phyloP scores from a whole-genome alignment of 2,113 vertebrate species.

The Ptilorrhoa leucosticta region DNA sequence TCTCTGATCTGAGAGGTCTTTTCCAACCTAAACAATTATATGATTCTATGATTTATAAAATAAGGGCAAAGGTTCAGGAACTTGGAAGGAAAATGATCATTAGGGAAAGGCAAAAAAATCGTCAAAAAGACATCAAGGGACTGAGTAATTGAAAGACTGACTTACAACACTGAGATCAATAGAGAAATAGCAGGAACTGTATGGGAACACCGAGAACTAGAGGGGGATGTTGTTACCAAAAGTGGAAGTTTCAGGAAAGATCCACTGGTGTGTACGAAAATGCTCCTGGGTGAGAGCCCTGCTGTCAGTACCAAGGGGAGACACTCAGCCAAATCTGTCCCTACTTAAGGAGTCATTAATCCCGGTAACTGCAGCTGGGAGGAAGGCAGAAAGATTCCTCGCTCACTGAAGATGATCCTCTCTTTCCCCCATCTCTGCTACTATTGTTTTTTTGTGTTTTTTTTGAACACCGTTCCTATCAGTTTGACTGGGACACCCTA shows the following conservation, averaged over 20 bases:
- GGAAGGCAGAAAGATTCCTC: background rate
- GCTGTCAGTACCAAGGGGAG: background rate
- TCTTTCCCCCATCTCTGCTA: background rate
- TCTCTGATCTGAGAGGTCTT: background rate
- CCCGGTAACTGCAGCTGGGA: background rate
- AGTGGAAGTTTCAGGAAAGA: background rate
- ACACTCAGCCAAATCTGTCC: background rate
- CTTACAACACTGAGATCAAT: constrained; percentile 35
- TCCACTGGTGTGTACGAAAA: background rate
- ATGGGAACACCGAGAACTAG: background rate
- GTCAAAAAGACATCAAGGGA: constrained; percentile 10
- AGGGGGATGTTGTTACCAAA: background rate
- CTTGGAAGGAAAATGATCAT: constrained; percentile 31
- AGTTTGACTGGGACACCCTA: constrained; percentile 7
- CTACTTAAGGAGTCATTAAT: background rate
- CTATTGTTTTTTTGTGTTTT: background rate
- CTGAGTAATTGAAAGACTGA: constrained; percentile 57
- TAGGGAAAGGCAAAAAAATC: background rate
- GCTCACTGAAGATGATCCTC: background rate
- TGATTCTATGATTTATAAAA: constrained; percentile 2
- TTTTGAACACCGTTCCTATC: background rate
- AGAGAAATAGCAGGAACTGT: background rate
- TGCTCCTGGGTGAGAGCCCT: background rate
- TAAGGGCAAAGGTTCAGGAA: constrained; percentile 3
- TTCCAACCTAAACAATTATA: background rate